phyloP scores from a whole-genome alignment of 2,888 invertebrate species.

The Cordilura impudica region DNA sequence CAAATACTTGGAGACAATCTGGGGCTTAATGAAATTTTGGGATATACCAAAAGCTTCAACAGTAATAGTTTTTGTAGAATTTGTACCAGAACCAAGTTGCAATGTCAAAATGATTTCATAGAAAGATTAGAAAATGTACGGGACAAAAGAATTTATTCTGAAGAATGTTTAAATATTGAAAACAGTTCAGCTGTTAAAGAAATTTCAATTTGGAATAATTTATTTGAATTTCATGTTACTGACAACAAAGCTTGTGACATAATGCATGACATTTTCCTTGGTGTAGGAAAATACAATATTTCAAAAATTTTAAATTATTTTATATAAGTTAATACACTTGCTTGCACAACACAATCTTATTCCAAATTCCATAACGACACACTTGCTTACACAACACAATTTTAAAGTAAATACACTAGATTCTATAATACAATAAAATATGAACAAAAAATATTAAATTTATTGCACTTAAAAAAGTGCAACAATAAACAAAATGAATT shows the following conservation, averaged over 20 bases:
- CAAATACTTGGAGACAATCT: slow-evolving; percentile 59
- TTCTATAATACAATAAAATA: too few species aligned
- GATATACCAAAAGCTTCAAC: slow-evolving; percentile 46
- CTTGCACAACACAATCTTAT: too few species aligned
- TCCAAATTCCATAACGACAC: too few species aligned
- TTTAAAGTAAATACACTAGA: too few species aligned
- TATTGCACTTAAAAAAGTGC: too few species aligned
- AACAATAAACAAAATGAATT: too few species aligned
- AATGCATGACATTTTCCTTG: slow-evolving; percentile 58
- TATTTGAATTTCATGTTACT: slow-evolving; percentile 53
- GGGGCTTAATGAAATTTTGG: slow-evolving; percentile 59
- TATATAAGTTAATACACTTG: too few species aligned
- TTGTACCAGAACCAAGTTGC: slow-evolving; percentile 49
- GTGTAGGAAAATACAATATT: slow-evolving; percentile 58
- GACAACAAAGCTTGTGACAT: slow-evolving; percentile 58
- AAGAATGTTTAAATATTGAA: too few species aligned
- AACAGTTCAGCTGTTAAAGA: slow-evolving; percentile 28
- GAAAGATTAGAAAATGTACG: slow-evolving; percentile 44
- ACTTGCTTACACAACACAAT: too few species aligned
- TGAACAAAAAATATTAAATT: too few species aligned
- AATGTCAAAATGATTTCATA: slow-evolving; percentile 34
- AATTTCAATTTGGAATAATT: slow-evolving; percentile 49
- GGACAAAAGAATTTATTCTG: slow-evolving; percentile 9
- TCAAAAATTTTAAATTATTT: too few species aligned
- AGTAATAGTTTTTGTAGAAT: slow-evolving; percentile 52